Evolutionary conservation across 2,797 vertebrate genomes (phyloP).

Genomic region (Melanotaenia parkinsoni): DNA sequence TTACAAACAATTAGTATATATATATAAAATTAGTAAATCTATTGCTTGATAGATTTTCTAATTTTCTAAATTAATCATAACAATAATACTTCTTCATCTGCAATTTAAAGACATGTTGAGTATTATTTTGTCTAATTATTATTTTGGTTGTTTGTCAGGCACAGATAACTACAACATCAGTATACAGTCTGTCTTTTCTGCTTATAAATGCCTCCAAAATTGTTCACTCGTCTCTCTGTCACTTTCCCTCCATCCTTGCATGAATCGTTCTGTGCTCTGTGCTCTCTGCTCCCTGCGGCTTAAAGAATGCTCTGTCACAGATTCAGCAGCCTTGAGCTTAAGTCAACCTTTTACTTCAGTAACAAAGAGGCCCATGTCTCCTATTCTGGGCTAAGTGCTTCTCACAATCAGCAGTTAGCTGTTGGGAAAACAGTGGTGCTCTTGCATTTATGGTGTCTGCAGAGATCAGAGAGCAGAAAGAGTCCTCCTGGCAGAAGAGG

Average conservation of each 20-base stretch:
- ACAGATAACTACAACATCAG: slow-evolving; percentile 11
- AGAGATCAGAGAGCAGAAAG: slow-evolving; percentile 58
- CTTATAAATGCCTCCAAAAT: slow-evolving; percentile 44
- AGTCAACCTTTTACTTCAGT: slow-evolving; percentile 85
- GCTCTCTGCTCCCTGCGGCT: slow-evolving; percentile 46
- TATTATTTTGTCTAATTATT: neutral
- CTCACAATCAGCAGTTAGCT: slow-evolving; percentile 80
- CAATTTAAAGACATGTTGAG: neutral
- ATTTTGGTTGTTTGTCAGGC: slow-evolving; percentile 1
- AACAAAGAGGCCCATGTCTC: slow-evolving; percentile 75
- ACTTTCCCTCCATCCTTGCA: slow-evolving; percentile 41
- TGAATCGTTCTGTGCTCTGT: slow-evolving; percentile 46
- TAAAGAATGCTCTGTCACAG: slow-evolving; percentile 45
- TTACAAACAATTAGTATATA: slow-evolving; percentile 41
- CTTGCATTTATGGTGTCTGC: slow-evolving; percentile 49
- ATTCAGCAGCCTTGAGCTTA: slow-evolving; percentile 73
- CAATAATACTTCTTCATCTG: neutral
- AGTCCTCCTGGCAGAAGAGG: slow-evolving; percentile 41
- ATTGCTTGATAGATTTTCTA: neutral
- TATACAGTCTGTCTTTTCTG: slow-evolving; percentile 12
- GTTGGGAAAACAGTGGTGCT: slow-evolving; percentile 71
- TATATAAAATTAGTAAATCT: slow-evolving; percentile 16
- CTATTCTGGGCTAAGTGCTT: slow-evolving; percentile 81
- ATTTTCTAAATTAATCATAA: neutral
- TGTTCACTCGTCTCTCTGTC: slow-evolving; percentile 48